These are phyloP conservation scores for Tupaia chinensis DNA, from an alignment of 2,113 vertebrate species.

Conservation along the genomic window DNA sequence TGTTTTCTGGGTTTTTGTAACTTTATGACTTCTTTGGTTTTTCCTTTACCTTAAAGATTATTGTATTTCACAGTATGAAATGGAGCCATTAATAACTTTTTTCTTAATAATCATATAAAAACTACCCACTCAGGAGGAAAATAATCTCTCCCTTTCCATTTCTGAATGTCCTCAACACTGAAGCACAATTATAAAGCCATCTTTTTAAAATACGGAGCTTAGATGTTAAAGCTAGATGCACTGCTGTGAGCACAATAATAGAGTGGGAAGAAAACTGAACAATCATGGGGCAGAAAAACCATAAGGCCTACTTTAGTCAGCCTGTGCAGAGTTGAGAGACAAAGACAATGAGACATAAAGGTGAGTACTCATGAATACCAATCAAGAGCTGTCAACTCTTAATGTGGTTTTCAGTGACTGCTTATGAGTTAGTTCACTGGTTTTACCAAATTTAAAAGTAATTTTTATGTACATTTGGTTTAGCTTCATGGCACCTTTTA, in stretches of 20 bases:
- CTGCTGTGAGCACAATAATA: neutral
- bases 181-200: neutral
- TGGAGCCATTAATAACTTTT: neutral
- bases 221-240: neutral
- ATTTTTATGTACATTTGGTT: slow-evolving; percentile 79
- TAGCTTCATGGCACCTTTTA: slow-evolving; percentile 62
- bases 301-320: slow-evolving; percentile 43
- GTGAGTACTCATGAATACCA: slow-evolving; percentile 72
- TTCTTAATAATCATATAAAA: neutral
- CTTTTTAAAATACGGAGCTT: neutral
- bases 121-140: neutral
- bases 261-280: neutral
- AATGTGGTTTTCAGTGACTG: slow-evolving; percentile 71
- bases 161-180: neutral
- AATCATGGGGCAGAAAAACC: slow-evolving; percentile 53
- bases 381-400: slow-evolving; percentile 58
- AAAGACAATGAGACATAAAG: slow-evolving; percentile 81
- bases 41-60: neutral
- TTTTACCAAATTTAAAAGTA: slow-evolving; percentile 77
- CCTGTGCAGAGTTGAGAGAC: slow-evolving; percentile 54
- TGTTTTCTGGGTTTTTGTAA: neutral
- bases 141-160: neutral
- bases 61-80: neutral
- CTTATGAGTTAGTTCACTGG: slow-evolving; percentile 75
- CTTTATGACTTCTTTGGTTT: neutral